Evolutionary conservation across 2,113 vertebrate species (phyloP).

Genomic region (Eudyptes chrysolophus): DNA sequence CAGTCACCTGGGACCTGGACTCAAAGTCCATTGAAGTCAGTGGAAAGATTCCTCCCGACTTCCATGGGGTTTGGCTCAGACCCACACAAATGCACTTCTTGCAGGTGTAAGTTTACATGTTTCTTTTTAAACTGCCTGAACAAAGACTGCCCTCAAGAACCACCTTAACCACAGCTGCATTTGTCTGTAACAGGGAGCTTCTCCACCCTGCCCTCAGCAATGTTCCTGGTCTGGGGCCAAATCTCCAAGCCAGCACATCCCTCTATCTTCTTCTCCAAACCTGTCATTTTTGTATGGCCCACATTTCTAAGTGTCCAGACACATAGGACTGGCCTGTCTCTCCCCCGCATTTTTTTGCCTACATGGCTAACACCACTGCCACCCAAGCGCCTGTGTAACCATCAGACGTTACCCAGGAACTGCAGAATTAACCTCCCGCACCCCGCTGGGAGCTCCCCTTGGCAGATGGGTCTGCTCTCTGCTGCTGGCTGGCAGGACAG

Average conservation of each 20-base stretch:
- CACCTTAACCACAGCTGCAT: constrained; percentile 22
- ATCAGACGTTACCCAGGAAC: not conserved
- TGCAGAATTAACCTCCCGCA: not conserved
- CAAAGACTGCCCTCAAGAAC: constrained; percentile 35
- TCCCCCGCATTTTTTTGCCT: not conserved
- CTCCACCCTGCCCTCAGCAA: not conserved
- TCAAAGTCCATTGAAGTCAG: constrained; percentile 13
- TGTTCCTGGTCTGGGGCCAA: not conserved
- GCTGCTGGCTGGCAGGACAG: not conserved
- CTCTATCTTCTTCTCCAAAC: not conserved
- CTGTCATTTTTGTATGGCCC: not conserved
- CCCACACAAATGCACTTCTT: not conserved
- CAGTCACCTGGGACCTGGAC: not conserved
- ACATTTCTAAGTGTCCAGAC: not conserved
- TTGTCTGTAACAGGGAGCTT: constrained; percentile 3
- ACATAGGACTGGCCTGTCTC: not conserved
- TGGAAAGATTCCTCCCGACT: constrained; percentile 17
- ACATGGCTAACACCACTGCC: not conserved
- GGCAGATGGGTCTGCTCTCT: not conserved
- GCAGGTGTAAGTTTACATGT: not conserved
- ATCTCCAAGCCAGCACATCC: not conserved
- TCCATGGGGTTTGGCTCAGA: not conserved
- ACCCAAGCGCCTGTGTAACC: not conserved
- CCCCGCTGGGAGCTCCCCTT: not conserved
- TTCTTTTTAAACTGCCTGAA: not conserved